Percentiles rank a stretch among this genome's conserved stretches.
Conservation (phyloP, 2,888 invertebrate species). For the Mythimna albipuncta region DNA sequence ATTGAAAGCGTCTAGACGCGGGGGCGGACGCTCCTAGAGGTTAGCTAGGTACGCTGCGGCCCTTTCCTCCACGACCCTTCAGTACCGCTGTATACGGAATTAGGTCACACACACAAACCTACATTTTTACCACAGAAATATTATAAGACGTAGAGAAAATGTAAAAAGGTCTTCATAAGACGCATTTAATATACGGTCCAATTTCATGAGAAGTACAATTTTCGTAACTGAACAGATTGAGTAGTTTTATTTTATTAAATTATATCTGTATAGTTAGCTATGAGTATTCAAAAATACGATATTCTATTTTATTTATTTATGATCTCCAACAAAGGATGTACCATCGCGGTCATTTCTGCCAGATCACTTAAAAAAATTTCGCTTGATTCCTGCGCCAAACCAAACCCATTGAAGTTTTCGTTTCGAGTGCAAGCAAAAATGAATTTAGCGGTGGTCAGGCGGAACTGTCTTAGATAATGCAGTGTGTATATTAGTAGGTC, state of each 20-base stretch:
- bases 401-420: no score
- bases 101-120: conserved; percentile 67
- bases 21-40: conserved; percentile 78
- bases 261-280: background rate
- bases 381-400: no score
- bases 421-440: no score
- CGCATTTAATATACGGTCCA: background rate
- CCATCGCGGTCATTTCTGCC: no score
- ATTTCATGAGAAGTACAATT: conserved; percentile 1
- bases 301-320: no score
- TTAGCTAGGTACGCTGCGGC: conserved; percentile 66
- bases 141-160: conserved; percentile 11
- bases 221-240: background rate
- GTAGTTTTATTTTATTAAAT: background rate
- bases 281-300: no score
- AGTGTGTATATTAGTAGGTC: no score
- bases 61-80: conserved; percentile 70
- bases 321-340: no score
- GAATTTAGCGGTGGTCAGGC: no score
- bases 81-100: conserved; percentile 65
- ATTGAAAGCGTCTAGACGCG: conserved; percentile 80
- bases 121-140: conserved; percentile 41
- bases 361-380: no score
- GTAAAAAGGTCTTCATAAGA: conserved; percentile 9
- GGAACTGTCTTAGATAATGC: no score